A percentile compares a stretch with the other conserved stretches of the same genome.
These are phyloP conservation scores for Drosophila tropicalis DNA, from an alignment of 1,140 invertebrate species.

Conservation along the genomic window DNA sequence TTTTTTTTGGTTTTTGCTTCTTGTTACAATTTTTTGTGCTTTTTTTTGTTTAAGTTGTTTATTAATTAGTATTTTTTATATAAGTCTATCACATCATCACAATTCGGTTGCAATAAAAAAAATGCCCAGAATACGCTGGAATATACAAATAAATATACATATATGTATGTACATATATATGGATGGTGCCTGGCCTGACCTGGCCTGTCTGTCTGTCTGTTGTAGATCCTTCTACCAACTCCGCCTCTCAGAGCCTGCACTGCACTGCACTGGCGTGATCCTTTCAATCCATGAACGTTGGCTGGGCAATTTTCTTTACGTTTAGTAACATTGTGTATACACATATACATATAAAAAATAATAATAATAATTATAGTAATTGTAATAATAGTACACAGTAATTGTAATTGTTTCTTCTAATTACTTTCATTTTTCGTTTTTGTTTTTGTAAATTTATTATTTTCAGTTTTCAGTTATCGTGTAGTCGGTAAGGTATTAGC, in stretches of 20 bases:
- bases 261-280: not conserved
- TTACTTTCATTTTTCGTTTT: not conserved
- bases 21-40: slow-evolving; percentile 36
- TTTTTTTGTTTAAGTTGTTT: slow-evolving; percentile 66
- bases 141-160: not conserved
- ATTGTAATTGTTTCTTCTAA: not conserved
- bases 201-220: no score
- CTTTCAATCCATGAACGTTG: not conserved
- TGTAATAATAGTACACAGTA: slow-evolving; percentile 8
- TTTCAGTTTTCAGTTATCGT: slow-evolving; percentile 5
- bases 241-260: no score
- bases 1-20: slow-evolving; percentile 28
- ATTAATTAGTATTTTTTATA: slow-evolving; percentile 66
- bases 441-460: not conserved
- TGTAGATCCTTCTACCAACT: no score
- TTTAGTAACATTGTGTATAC: slow-evolving; percentile 62
- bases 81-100: slow-evolving; percentile 81
- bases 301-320: slow-evolving; percentile 24
- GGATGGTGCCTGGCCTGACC: slow-evolving; percentile 1
- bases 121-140: slow-evolving; percentile 7
- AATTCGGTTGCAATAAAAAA: slow-evolving; percentile 77
- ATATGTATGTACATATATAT: no score
- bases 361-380: slow-evolving; percentile 28
- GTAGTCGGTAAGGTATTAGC: slow-evolving; percentile 1
- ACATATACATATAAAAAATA: slow-evolving; percentile 62